Conservation (phyloP, 2,888 invertebrate species). For the Spodoptera exigua region DNA sequence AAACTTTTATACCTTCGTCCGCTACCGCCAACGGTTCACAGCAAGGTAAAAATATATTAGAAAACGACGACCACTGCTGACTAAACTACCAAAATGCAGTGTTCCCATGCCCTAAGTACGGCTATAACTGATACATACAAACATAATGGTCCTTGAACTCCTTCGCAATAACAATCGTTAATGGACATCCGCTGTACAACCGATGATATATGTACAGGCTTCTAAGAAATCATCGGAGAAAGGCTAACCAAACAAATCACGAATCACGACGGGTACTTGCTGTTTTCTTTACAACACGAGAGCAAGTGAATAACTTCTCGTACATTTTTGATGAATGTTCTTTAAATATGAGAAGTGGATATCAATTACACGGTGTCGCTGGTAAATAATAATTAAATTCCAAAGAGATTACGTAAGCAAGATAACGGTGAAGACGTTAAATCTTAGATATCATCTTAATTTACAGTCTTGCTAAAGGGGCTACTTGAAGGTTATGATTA, state of each 20-base stretch:
- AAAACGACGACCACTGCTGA: slow-evolving; percentile 12
- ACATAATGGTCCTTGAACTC: slow-evolving; percentile 67
- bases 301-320: slow-evolving; percentile 19
- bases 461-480: slow-evolving; percentile 13
- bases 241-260: slow-evolving; percentile 53
- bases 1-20: no score
- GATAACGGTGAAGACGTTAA: slow-evolving; percentile 6
- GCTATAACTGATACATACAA: slow-evolving; percentile 59
- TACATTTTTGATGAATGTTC: slow-evolving; percentile 3
- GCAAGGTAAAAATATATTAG: neutral
- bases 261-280: slow-evolving; percentile 36
- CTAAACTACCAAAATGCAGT: slow-evolving; percentile 26
- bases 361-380: slow-evolving; percentile 10
- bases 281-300: slow-evolving; percentile 28
- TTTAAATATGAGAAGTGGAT: slow-evolving; percentile 2
- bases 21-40: neutral
- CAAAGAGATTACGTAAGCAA: slow-evolving; percentile 24
- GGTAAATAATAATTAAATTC: slow-evolving; percentile 12
- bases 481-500: slow-evolving; percentile 6
- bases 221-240: slow-evolving; percentile 65
- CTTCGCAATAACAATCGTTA: slow-evolving; percentile 73
- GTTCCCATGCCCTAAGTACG: slow-evolving; percentile 42
- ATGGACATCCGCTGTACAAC: slow-evolving; percentile 70
- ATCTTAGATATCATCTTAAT: slow-evolving; percentile 30
- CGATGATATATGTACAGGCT: slow-evolving; percentile 63